A percentile compares a stretch with the other conserved stretches of the same genome.
Evolutionary conservation across 1,140 invertebrate genomes (phyloP).

Genomic region (Papilio machaon): DNA sequence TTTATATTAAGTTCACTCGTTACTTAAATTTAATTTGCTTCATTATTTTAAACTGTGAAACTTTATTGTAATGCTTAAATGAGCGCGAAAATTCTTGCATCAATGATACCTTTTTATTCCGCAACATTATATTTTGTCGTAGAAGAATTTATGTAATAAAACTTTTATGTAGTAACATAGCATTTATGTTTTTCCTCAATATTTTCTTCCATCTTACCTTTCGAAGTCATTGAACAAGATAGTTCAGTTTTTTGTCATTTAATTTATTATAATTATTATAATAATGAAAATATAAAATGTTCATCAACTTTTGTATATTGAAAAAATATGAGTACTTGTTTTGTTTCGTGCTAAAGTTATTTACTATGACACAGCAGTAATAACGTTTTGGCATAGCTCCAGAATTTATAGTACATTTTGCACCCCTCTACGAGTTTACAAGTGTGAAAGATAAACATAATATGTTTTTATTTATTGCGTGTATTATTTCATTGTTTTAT

Average conservation of each 20-base stretch:
- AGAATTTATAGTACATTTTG: neutral
- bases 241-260: too few species aligned
- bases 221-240: neutral
- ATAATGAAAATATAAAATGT: neutral
- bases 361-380: slow-evolving; percentile 5
- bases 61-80: neutral
- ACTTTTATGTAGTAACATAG: neutral
- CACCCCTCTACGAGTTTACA: slow-evolving; percentile 16
- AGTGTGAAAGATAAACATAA: slow-evolving; percentile 9
- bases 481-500: slow-evolving; percentile 1
- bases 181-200: neutral
- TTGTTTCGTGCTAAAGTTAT: slow-evolving; percentile 4
- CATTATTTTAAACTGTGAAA: slow-evolving; percentile 5
- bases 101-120: neutral
- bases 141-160: neutral
- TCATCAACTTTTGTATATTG: neutral
- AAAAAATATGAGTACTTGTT: neutral
- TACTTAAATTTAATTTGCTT: neutral
- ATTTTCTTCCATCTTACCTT: neutral
- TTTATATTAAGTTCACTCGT: slow-evolving; percentile 19
- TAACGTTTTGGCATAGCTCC: slow-evolving; percentile 7
- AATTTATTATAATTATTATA: neutral
- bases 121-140: neutral
- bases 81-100: neutral
- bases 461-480: neutral